Percentiles rank a stretch among this genome's conserved stretches.
Conservation (phyloP, 2,888 invertebrate species). For the Xanthostigma xanthostigma region DNA sequence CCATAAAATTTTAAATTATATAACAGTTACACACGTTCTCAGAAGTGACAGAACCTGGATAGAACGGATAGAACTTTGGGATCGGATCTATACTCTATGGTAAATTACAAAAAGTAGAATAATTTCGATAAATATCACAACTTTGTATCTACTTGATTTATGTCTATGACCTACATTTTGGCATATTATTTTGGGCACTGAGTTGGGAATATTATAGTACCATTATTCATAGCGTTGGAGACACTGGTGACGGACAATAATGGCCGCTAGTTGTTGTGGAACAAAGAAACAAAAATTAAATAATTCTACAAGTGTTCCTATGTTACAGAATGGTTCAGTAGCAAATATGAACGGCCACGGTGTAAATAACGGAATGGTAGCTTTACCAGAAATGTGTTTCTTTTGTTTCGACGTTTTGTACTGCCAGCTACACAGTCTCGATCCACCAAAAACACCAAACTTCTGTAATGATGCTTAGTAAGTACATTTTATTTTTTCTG, state of each 20-base stretch:
- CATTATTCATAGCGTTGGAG: too few relatives aligned
- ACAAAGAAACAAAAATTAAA: slow-evolving; percentile 84
- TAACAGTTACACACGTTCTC: too few relatives aligned
- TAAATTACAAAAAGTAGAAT: too few relatives aligned
- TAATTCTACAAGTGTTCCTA: slow-evolving; percentile 32
- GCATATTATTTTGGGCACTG: too few relatives aligned
- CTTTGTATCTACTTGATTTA: too few relatives aligned
- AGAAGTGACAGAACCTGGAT: too few relatives aligned
- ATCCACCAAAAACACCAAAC: slow-evolving; percentile 78
- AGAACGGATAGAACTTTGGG: too few relatives aligned
- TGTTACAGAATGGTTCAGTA: slow-evolving; percentile 24
- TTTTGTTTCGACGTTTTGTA: slow-evolving; percentile 98
- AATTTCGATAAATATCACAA: too few relatives aligned
- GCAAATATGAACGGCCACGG: slow-evolving; percentile 21
- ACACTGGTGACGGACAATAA: slow-evolving; percentile 19
- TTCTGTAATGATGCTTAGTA: slow-evolving; percentile 94
- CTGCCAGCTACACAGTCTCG: slow-evolving; percentile 82
- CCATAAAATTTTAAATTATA: too few relatives aligned
- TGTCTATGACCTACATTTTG: too few relatives aligned
- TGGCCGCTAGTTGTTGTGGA: slow-evolving; percentile 86
- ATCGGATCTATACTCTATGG: too few relatives aligned
- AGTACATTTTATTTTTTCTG: slow-evolving; percentile 32
- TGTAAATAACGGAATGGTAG: slow-evolving; percentile 44
- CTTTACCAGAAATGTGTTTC: slow-evolving; percentile 92
- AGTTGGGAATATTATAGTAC: too few relatives aligned